phyloP scores from a whole-genome alignment of 2,888 invertebrate species.

The Zygaena filipendulae region DNA sequence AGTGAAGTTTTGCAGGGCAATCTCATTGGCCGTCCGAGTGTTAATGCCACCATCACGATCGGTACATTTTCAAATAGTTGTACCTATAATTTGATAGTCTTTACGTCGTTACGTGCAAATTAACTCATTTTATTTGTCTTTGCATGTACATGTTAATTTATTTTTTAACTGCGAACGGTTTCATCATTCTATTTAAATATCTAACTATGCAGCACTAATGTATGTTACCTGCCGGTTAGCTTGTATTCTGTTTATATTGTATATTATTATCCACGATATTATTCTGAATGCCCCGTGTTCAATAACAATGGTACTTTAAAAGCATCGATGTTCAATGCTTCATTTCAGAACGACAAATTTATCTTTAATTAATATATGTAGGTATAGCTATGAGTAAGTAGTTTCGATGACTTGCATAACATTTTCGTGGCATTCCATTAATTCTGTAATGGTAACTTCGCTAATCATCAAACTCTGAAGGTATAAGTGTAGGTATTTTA shows the following conservation, averaged over 20 bases:
- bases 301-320: no score
- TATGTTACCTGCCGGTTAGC: no score
- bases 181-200: slow-evolving; percentile 55
- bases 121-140: slow-evolving; percentile 58
- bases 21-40: slow-evolving; percentile 44
- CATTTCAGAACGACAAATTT: no score
- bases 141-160: slow-evolving; percentile 48
- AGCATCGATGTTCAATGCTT: no score
- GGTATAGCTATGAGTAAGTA: no score
- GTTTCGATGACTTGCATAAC: no score
- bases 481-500: no score
- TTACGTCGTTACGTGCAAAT: slow-evolving; percentile 53
- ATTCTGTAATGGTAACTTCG: slow-evolving; percentile 24
- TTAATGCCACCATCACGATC: slow-evolving; percentile 57
- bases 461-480: no score
- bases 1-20: slow-evolving; percentile 39
- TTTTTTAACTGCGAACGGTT: slow-evolving; percentile 60
- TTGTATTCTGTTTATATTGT: no score
- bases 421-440: slow-evolving; percentile 29
- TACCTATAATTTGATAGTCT: slow-evolving; percentile 54
- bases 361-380: no score
- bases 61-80: slow-evolving; percentile 59
- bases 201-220: slow-evolving; percentile 8
- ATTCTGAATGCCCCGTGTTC: no score
- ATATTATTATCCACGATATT: no score